Evolutionary conservation across 2,113 vertebrate species (phyloP).

Genomic region (Sardina pilchardus): DNA sequence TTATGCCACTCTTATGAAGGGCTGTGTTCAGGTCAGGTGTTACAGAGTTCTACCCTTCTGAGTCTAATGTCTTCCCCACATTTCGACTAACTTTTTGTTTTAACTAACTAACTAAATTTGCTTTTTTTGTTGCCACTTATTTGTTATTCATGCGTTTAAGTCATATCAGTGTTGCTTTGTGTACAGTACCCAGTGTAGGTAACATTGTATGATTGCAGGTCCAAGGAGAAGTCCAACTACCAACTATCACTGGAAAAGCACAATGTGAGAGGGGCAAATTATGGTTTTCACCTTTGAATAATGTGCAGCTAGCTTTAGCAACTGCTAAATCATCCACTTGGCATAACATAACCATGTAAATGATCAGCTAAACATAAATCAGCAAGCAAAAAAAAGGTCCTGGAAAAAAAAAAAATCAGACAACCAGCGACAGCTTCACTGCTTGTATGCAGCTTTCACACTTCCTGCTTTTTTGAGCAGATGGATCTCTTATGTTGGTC

Average conservation of each 20-base stretch:
- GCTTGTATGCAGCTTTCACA: not conserved
- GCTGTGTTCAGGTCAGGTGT: not conserved
- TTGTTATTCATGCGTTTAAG: too few species aligned
- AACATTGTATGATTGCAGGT: too few species aligned
- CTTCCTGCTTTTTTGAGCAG: not conserved
- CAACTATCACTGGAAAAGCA: not conserved
- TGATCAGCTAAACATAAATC: not conserved
- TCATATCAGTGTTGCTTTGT: too few species aligned
- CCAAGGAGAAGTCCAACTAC: not conserved
- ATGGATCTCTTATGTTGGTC: not conserved
- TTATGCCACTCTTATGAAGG: not conserved
- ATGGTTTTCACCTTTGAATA: not conserved
- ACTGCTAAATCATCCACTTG: not conserved
- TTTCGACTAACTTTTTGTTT: too few species aligned
- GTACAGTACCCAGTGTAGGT: too few species aligned
- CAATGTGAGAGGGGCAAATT: not conserved
- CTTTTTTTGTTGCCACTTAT: too few species aligned
- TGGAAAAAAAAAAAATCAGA: not conserved
- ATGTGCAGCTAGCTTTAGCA: not conserved
- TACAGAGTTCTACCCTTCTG: not conserved
- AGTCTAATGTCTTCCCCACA: not conserved
- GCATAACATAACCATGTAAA: not conserved
- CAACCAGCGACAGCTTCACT: not conserved
- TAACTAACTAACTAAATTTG: too few species aligned
- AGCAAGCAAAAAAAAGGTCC: not conserved